Base-by-base conservation (phyloP, 2,888 invertebrate species). In the Diaprepes abbreviatus region DNA sequence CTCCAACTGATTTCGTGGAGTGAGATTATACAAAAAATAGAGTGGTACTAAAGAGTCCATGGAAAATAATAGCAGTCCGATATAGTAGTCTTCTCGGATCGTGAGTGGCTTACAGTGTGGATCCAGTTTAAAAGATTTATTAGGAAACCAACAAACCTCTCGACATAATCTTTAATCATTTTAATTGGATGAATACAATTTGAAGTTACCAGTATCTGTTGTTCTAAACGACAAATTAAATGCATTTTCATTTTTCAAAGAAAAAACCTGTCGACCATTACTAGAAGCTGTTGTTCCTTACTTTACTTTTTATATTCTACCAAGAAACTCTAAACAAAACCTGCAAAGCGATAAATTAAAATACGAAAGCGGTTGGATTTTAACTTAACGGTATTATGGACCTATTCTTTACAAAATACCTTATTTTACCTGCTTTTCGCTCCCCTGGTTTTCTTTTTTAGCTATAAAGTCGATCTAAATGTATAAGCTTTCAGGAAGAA, bases 331-430 rank as follows among this genome's bases (percentile, higher is more conserved):
- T 40, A 63, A 63, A 52, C 24, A 50, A 52, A 52, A 35, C 40
- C 50, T 50, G 19, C 50, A 33, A 52, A 21, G 50, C 33, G 52
- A 63, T 63, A 63, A 63, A 63, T 63, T 63, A 63, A 52, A 63
- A 63, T 63, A 52, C 63, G 40, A 52, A 63, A 50, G 52, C 63
- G 52, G 63, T 63, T 38, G 63, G 38, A 52, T 52, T 50, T 36
- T 24, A 54, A 63, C 21, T 43, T 21, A 43, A 43, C 38, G 38
- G 52, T 52, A 52, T 63, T 63, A 63, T 52, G 50, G 52, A 48
- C 36, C 52, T 50, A 63, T 63, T 63, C 63, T 43, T 43, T 28
- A 63, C 38, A 38, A 45, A 63, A 63, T 63, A 38, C 52, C 52
- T 63, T 63, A 63, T 52, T 52, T 63, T 36, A 36, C 63, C 52